These are phyloP conservation scores for Imbricaverruca yamaguchii DNA, from an alignment of 2,888 invertebrate species.

Conservation along the genomic window DNA sequence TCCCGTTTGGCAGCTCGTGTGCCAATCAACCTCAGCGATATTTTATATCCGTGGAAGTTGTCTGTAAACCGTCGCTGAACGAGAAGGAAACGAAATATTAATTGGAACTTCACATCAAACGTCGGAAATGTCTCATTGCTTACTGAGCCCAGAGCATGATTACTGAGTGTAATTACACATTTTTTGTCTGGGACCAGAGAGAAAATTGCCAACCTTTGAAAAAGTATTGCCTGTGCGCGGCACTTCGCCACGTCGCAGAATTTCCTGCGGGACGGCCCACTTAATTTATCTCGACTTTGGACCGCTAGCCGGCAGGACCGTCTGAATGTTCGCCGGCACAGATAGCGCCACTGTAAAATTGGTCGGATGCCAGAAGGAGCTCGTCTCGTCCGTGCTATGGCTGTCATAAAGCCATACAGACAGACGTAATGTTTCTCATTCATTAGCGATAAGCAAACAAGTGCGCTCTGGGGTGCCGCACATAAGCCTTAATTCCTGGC, in stretches of 20 bases:
- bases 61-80: not conserved
- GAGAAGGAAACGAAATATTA: not conserved
- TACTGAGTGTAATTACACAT: not conserved
- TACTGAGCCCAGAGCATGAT: not conserved
- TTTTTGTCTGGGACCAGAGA: not conserved
- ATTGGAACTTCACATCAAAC: not conserved
- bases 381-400: not conserved
- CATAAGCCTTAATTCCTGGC: slow-evolving; percentile 17
- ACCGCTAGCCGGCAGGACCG: not conserved
- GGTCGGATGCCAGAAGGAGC: not conserved
- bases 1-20: not conserved
- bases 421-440: slow-evolving; percentile 1
- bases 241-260: not conserved
- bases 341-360: slow-evolving; percentile 11
- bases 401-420: slow-evolving; percentile 20
- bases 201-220: not conserved
- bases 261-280: not conserved
- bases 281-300: not conserved
- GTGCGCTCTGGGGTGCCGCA: slow-evolving; percentile 19
- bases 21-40: not conserved
- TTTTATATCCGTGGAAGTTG: not conserved
- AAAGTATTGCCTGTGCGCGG: not conserved
- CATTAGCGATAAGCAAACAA: slow-evolving; percentile 21
- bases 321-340: not conserved
- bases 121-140: not conserved